Evolutionary conservation across 53 echinoderm and acorn worm genomes (phyloP).

Genomic region (Astropecten irregularis): DNA sequence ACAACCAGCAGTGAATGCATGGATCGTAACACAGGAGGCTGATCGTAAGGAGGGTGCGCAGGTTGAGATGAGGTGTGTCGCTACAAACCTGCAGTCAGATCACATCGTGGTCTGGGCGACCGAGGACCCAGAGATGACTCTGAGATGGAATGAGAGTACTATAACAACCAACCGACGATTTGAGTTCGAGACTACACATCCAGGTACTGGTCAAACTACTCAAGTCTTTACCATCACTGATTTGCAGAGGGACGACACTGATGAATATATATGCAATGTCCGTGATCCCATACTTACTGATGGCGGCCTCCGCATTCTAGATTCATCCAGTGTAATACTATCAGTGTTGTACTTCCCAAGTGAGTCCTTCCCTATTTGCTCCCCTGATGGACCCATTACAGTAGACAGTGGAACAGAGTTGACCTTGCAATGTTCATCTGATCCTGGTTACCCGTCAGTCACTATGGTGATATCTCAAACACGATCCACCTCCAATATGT

Average conservation of each 20-base stretch:
- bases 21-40: neutral
- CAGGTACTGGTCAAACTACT: neutral
- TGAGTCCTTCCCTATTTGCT: neutral
- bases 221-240: slow-evolving; percentile 16
- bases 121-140: neutral
- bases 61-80: neutral
- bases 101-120: neutral
- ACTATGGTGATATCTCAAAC: neutral
- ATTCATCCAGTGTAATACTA: neutral
- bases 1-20: neutral
- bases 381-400: neutral
- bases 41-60: slow-evolving; percentile 9
- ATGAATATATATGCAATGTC: slow-evolving; percentile 30
- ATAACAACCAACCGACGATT: neutral
- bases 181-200: neutral
- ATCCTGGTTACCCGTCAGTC: neutral
- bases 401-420: neutral
- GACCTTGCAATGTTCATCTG: neutral
- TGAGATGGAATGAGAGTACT: slow-evolving; percentile 1
- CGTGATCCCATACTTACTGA: neutral
- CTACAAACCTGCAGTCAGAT: neutral
- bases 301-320: neutral
- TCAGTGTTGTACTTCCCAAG: neutral
- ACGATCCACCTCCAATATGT: neutral
- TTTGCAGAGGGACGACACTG: slow-evolving; percentile 10